Conservation (phyloP, 1,140 invertebrate species). For the Caenorhabditis latens region DNA sequence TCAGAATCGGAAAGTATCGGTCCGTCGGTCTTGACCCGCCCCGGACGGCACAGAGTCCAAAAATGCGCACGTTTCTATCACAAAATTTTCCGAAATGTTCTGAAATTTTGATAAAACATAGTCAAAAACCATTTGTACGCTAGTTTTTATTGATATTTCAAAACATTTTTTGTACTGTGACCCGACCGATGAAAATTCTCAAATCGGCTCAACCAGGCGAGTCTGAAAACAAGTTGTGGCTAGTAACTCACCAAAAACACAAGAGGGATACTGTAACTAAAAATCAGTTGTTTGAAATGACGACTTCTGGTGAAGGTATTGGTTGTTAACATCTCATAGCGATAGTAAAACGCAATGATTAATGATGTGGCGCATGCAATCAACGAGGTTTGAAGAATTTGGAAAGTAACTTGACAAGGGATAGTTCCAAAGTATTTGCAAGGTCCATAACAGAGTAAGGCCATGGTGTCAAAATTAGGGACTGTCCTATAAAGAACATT, state of each 20-base stretch:
- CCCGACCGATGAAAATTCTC: too few species aligned
- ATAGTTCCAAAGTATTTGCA: not conserved
- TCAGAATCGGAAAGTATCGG: too few species aligned
- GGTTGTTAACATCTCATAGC: not conserved
- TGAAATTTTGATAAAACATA: too few species aligned
- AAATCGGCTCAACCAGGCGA: too few species aligned
- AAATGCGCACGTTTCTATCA: too few species aligned
- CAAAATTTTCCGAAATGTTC: not conserved
- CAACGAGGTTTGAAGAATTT: not conserved
- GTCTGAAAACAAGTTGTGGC: too few species aligned
- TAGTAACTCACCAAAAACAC: not conserved
- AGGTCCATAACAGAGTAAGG: not conserved
- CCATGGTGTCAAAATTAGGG: not conserved
- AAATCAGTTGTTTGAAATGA: not conserved
- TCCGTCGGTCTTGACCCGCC: too few species aligned
- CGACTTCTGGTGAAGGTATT: not conserved
- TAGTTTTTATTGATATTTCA: too few species aligned
- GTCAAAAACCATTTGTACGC: too few species aligned
- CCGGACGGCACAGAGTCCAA: too few species aligned
- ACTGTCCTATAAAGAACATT: not conserved
- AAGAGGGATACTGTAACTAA: not conserved
- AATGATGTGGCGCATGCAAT: not conserved
- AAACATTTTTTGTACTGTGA: too few species aligned
- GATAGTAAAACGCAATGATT: conserved; percentile 26
- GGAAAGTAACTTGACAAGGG: not conserved